A percentile compares a stretch with the other conserved stretches of the same genome.
These are phyloP conservation scores for Synanthedon myopaeformis DNA, from an alignment of 2,888 invertebrate species.

Conservation along the genomic window DNA sequence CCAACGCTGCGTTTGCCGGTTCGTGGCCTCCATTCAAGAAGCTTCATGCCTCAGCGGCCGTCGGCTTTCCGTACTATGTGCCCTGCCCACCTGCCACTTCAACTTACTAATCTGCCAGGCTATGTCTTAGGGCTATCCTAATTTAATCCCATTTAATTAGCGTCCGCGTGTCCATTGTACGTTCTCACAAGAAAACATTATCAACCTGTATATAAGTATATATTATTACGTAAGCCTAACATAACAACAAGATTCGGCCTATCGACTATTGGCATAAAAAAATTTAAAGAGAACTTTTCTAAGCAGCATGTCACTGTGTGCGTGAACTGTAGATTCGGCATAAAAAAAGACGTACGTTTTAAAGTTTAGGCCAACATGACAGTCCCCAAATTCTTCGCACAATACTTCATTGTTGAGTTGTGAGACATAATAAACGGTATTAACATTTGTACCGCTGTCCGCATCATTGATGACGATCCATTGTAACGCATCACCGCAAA, in stretches of 20 bases:
- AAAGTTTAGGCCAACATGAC: constrained; percentile 38
- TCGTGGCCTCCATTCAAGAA: no score
- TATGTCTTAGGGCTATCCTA: no score
- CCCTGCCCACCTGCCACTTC: no score
- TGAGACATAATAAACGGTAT: constrained; percentile 60
- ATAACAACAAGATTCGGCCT: constrained; percentile 10
- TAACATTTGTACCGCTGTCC: constrained; percentile 63
- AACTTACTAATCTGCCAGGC: no score
- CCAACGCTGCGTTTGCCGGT: no score
- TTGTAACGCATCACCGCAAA: constrained; percentile 41
- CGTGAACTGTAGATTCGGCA: not conserved
- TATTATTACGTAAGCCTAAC: constrained; percentile 3
- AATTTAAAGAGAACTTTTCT: not conserved
- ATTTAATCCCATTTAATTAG: no score
- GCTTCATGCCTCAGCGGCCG: no score
- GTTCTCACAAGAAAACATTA: no score
- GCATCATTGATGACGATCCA: constrained; percentile 67
- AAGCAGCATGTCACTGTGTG: not conserved
- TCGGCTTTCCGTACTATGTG: no score
- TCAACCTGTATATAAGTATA: not conserved
- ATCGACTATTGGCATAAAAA: not conserved
- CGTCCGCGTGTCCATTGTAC: no score
- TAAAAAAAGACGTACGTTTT: constrained; percentile 39
- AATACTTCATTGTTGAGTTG: constrained; percentile 56
- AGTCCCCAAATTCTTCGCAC: constrained; percentile 47